Evolutionary conservation across 2,113 vertebrate species (phyloP).

Genomic region (Osmerus mordax): DNA sequence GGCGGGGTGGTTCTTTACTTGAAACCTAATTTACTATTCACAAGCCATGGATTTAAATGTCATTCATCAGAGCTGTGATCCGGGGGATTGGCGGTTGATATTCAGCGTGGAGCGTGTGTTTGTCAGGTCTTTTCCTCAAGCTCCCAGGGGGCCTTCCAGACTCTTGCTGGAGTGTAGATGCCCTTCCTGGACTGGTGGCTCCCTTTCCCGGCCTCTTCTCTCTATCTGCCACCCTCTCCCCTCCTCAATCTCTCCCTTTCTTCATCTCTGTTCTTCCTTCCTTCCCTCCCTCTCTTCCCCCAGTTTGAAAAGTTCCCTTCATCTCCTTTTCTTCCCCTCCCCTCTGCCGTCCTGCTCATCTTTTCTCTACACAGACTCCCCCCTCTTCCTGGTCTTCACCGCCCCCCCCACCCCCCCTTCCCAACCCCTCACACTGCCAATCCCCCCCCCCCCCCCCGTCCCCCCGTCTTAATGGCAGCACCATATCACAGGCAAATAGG

Average conservation of each 20-base stretch:
- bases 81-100: constrained; percentile 40
- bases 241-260: constrained; percentile 1
- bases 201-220: neutral
- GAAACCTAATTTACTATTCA: constrained; percentile 20
- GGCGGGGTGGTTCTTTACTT: neutral
- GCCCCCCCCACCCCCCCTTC: neutral
- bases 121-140: neutral
- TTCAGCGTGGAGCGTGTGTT: constrained; percentile 46
- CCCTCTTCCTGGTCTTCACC: neutral
- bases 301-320: neutral
- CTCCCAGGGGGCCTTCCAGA: neutral
- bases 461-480: neutral
- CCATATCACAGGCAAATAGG: constrained; percentile 18
- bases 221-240: neutral
- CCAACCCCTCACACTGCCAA: neutral
- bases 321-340: neutral
- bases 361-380: neutral
- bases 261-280: constrained; percentile 3
- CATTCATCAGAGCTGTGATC: constrained; percentile 37
- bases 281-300: neutral
- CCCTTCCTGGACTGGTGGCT: neutral
- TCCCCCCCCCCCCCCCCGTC: constrained; percentile 7
- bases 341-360: neutral
- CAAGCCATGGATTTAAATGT: constrained; percentile 48
- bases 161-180: neutral